A percentile compares a stretch with the other conserved stretches of the same genome.
Evolutionary conservation across 2,113 vertebrate genomes (phyloP).

Genomic region (Argyrosomus japonicus): DNA sequence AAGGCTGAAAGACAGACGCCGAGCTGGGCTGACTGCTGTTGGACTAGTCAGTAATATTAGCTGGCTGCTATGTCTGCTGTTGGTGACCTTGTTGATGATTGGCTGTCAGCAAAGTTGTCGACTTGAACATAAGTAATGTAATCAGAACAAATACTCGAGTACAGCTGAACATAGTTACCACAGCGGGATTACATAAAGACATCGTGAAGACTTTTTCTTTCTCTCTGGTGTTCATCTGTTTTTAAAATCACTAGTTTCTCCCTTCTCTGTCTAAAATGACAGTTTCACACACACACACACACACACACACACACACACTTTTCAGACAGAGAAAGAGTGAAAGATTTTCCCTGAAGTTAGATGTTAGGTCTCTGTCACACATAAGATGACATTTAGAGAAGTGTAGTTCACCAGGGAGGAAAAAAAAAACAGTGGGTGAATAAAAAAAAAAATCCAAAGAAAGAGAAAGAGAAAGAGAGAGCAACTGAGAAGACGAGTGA

Average conservation of each 20-base stretch:
- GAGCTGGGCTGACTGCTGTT: too few relatives aligned
- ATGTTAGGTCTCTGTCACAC: conserved; percentile 43
- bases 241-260: conserved; percentile 28
- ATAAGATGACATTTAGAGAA: conserved; percentile 37
- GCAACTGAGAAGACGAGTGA: neutral
- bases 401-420: neutral
- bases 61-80: too few relatives aligned
- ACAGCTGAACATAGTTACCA: too few relatives aligned
- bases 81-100: too few relatives aligned
- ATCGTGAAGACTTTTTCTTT: conserved; percentile 24
- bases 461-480: neutral
- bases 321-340: conserved; percentile 15
- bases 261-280: conserved; percentile 67
- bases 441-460: conserved; percentile 9
- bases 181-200: too few relatives aligned
- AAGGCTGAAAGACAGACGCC: too few relatives aligned
- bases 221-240: conserved; percentile 56
- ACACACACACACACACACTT: neutral
- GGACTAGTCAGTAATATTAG: too few relatives aligned
- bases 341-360: conserved; percentile 46
- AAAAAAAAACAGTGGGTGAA: neutral
- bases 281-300: conserved; percentile 1
- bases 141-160: too few relatives aligned
- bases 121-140: too few relatives aligned
- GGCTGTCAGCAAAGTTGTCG: too few relatives aligned